Evolutionary conservation across 2,797 vertebrate genomes (phyloP).

Genomic region (Brachyalestes nurse): DNA sequence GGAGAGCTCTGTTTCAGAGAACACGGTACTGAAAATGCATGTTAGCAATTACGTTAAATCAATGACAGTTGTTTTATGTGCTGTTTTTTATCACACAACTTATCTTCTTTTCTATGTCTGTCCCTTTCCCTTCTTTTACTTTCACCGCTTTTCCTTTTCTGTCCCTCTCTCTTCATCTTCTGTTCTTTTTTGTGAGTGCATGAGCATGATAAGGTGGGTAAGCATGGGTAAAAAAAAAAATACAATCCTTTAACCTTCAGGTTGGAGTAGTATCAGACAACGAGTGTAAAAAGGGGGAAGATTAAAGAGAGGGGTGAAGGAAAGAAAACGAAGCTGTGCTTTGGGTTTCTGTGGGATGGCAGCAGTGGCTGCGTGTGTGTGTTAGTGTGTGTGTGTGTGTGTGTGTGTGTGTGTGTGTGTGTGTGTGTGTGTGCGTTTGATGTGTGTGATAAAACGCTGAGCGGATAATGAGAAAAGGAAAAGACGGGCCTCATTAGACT

Average conservation of each 20-base stretch:
- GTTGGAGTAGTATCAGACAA: slow-evolving; percentile 46
- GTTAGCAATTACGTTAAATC: neutral
- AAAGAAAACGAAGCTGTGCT: slow-evolving; percentile 46
- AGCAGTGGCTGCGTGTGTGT: slow-evolving; percentile 21
- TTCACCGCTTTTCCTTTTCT: neutral
- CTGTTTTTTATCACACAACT: neutral
- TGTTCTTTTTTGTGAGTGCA: slow-evolving; percentile 29
- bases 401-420: slow-evolving; percentile 15
- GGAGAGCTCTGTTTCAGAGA: too few species aligned
- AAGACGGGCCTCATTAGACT: slow-evolving; percentile 78
- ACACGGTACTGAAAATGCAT: too few species aligned
- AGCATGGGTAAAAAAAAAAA: slow-evolving; percentile 44
- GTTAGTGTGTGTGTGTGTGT: slow-evolving; percentile 7
- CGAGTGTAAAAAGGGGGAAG: slow-evolving; percentile 10
- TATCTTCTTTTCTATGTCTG: slow-evolving; percentile 16
- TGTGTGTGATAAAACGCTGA: slow-evolving; percentile 74
- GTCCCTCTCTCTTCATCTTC: slow-evolving; percentile 37
- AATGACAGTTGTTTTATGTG: neutral
- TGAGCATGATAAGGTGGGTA: slow-evolving; percentile 46
- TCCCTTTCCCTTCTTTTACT: neutral
- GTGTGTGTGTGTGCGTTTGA: slow-evolving; percentile 66
- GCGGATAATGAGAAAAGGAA: slow-evolving; percentile 78
- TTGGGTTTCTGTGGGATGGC: slow-evolving; percentile 28
- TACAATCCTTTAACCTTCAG: slow-evolving; percentile 49
- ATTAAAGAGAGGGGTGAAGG: slow-evolving; percentile 48